phyloP scores from a whole-genome alignment of 1,140 invertebrate species.

The Heliconius hermathena region DNA sequence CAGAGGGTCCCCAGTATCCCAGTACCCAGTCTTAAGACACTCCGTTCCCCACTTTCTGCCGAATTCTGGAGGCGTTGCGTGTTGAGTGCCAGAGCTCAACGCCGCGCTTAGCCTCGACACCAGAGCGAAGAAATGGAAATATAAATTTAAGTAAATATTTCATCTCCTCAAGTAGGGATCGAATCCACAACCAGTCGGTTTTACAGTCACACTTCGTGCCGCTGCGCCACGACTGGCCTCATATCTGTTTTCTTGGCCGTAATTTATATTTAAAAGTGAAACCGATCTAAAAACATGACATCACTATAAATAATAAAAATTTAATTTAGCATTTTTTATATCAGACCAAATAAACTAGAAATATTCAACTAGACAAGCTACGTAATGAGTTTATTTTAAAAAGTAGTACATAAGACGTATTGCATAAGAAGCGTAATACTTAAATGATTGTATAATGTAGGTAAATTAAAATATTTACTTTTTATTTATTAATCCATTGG shows the following conservation, averaged over 20 bases:
- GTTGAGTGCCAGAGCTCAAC: no score
- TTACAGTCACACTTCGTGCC: no score
- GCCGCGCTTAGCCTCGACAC: no score
- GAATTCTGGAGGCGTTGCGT: no score
- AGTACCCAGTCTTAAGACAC: no score
- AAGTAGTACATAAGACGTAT: not conserved
- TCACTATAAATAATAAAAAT: not conserved
- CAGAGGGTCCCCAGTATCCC: no score
- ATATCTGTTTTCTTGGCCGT: conserved; percentile 22
- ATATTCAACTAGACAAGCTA: not conserved
- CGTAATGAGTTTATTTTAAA: not conserved
- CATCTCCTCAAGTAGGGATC: no score
- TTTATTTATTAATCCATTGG: not conserved
- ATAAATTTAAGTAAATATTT: no score
- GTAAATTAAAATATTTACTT: not conserved
- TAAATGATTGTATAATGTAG: conserved; percentile 1
- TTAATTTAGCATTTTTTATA: not conserved
- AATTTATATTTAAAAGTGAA: not conserved
- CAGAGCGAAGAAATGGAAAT: no score
- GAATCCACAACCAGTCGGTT: no score
- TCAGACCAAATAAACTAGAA: not conserved
- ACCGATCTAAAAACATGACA: not conserved
- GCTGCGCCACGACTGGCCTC: no score
- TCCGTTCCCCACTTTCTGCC: no score
- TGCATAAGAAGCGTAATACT: not conserved